phyloP scores from a whole-genome alignment of 2,888 invertebrate species.

The Gnatocerus cornutus region DNA sequence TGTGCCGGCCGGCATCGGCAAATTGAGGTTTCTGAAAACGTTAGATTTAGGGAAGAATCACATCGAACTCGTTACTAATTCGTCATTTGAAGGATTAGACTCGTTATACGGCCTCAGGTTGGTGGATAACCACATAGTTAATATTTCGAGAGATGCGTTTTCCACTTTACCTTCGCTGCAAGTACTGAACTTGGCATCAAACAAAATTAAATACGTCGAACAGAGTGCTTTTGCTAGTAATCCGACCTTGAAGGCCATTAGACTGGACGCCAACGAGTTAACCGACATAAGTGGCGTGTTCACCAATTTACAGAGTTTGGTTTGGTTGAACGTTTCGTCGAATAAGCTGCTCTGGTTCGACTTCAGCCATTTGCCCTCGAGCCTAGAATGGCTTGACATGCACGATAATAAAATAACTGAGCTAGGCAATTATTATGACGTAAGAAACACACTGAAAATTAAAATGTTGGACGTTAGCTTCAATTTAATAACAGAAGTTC shows the following conservation, averaged over 20 bases:
- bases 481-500: conserved; percentile 80
- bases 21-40: conserved; percentile 81
- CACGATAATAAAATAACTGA: conserved; percentile 86
- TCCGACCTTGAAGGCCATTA: conserved; percentile 82
- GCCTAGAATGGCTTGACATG: conserved; percentile 87
- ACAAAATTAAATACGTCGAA: conserved; percentile 84
- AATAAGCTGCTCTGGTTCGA: conserved; percentile 87
- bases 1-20: conserved; percentile 81
- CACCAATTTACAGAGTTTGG: conserved; percentile 81
- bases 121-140: conserved; percentile 86
- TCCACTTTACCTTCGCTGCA: conserved; percentile 81
- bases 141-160: conserved; percentile 84
- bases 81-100: conserved; percentile 83
- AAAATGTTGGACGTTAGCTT: conserved; percentile 86
- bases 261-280: conserved; percentile 85
- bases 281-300: conserved; percentile 86
- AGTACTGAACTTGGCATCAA: conserved; percentile 86
- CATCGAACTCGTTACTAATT: conserved; percentile 81
- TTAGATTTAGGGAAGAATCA: conserved; percentile 88
- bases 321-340: conserved; percentile 87
- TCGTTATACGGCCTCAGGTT: conserved; percentile 84
- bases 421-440: conserved; percentile 82
- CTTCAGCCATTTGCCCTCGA: conserved; percentile 84
- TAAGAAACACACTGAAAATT: conserved; percentile 78
- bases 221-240: conserved; percentile 85